These are phyloP conservation scores for Oriolus oriolus DNA, from an alignment of 2,113 vertebrate species.

Conservation along the genomic window DNA sequence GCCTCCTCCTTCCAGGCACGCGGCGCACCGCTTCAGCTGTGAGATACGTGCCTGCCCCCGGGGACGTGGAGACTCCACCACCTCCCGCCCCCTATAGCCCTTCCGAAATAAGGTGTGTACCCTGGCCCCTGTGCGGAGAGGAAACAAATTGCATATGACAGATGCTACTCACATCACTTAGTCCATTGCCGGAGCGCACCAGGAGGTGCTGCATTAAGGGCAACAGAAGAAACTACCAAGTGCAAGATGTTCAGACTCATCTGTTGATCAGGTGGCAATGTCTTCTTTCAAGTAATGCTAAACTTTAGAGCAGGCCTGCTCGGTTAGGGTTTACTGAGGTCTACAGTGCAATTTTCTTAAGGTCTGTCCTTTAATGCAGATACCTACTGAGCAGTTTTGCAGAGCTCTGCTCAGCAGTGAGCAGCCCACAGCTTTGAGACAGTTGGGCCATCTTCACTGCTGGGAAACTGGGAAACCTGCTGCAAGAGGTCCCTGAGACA, in stretches of 20 bases:
- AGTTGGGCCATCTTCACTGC: background rate
- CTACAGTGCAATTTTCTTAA: background rate
- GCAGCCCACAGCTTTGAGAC: background rate
- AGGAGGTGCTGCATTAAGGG: background rate
- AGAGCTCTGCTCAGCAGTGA: background rate
- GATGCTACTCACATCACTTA: background rate
- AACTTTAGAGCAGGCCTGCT: background rate
- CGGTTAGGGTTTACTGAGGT: background rate
- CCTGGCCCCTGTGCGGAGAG: background rate
- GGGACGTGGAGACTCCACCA: background rate
- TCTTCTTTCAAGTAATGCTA: background rate
- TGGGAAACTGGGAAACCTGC: background rate
- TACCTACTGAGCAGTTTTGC: background rate
- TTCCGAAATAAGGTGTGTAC: background rate
- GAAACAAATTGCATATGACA: background rate
- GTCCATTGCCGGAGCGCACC: background rate
- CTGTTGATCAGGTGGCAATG: conserved; percentile 17
- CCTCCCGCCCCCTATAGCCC: background rate
- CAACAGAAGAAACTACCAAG: background rate
- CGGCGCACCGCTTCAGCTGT: background rate
- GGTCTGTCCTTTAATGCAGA: background rate
- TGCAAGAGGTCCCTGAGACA: background rate
- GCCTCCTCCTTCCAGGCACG: background rate
- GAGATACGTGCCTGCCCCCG: background rate
- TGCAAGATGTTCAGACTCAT: background rate